These are phyloP conservation scores for Rhinatrema bivittatum DNA, from an alignment of 2,797 vertebrate genomes.

Conservation along the genomic window DNA sequence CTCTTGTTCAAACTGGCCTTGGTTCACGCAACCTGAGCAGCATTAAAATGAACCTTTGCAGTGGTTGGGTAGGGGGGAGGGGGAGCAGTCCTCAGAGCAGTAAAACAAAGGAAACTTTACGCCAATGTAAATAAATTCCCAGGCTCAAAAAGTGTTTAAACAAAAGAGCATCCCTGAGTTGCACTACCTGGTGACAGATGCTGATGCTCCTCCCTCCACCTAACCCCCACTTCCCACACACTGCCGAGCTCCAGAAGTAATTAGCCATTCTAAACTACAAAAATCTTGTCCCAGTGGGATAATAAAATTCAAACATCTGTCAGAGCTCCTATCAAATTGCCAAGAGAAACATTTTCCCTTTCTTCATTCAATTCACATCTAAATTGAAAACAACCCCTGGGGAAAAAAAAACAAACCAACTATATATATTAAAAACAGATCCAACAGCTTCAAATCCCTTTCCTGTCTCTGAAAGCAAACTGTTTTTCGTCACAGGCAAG, in stretches of 20 bases:
- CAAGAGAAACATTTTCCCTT: conserved; percentile 63
- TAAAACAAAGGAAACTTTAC: too few relatives aligned
- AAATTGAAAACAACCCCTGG: conserved; percentile 59
- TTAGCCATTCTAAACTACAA: conserved; percentile 56
- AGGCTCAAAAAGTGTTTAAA: conserved; percentile 2
- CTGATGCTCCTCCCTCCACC: too few relatives aligned
- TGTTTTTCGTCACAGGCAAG: too few relatives aligned
- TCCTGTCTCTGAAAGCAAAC: too few relatives aligned
- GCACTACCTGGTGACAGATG: conserved; percentile 10
- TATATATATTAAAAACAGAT: too few relatives aligned
- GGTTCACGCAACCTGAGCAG: too few relatives aligned
- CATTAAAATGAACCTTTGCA: too few relatives aligned
- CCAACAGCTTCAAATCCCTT: too few relatives aligned
- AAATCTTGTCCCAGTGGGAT: conserved; percentile 49
- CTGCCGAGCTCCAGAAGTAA: conserved; percentile 40
- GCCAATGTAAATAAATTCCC: background rate
- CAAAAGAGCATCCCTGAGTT: background rate
- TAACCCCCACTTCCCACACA: conserved; percentile 13
- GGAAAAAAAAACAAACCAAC: too few relatives aligned
- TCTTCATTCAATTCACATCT: conserved; percentile 59
- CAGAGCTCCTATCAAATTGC: conserved; percentile 59
- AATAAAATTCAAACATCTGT: conserved; percentile 67
- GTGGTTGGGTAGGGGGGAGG: too few relatives aligned
- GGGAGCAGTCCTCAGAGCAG: too few relatives aligned
- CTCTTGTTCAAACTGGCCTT: too few relatives aligned